Conservation (phyloP, 2,113 vertebrate genomes). For the Dromiciops gliroides region DNA sequence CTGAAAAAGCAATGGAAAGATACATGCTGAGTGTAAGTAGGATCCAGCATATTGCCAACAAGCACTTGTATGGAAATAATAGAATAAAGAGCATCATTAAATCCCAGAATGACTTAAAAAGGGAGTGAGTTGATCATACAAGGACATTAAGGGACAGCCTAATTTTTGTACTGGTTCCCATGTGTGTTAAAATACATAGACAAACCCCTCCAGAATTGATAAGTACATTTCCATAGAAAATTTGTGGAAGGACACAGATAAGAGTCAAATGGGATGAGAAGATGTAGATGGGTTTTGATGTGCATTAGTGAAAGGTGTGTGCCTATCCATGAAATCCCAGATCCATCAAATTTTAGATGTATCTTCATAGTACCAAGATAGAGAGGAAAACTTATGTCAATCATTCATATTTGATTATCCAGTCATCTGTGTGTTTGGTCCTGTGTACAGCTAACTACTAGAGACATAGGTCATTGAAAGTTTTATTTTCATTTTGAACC, state of each 20-base stretch:
- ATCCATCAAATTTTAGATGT: background rate
- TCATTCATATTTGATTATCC: background rate
- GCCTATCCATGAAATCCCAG: background rate
- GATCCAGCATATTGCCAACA: background rate
- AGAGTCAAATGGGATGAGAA: background rate
- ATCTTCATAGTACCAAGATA: background rate
- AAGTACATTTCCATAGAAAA: background rate
- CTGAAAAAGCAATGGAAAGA: background rate
- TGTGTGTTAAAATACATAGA: background rate
- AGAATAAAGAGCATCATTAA: background rate
- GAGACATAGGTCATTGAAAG: background rate
- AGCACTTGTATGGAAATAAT: background rate
- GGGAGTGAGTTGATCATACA: background rate
- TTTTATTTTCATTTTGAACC: constrained; percentile 4
- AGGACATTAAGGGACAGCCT: background rate
- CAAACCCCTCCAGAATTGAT: background rate
- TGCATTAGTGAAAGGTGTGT: background rate
- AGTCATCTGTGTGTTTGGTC: background rate
- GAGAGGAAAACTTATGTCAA: background rate
- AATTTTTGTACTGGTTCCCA: background rate
- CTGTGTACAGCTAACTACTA: background rate
- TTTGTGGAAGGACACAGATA: background rate
- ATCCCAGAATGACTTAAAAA: background rate
- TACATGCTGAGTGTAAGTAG: background rate
- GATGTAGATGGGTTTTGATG: background rate